Evolutionary conservation across 2,888 invertebrate genomes (phyloP).

Genomic region (Nephrotoma guestfalica): DNA sequence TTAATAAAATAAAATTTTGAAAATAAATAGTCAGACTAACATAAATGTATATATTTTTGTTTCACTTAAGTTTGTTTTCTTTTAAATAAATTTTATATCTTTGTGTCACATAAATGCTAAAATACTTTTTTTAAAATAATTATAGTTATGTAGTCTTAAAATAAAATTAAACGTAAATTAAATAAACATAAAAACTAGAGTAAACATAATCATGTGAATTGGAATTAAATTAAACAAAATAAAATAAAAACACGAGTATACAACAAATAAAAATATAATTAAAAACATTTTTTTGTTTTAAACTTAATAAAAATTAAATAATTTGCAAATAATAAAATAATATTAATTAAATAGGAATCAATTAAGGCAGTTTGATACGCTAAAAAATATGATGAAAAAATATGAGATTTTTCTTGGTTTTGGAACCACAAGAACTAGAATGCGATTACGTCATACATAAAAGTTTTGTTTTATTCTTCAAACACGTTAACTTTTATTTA

Average conservation of each 20-base stretch:
- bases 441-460: neutral
- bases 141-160: neutral
- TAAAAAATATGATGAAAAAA: neutral
- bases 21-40: neutral
- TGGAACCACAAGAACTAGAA: neutral
- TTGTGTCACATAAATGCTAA: neutral
- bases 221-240: neutral
- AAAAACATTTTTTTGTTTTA: neutral
- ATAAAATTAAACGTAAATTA: neutral
- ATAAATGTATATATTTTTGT: neutral
- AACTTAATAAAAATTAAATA: neutral
- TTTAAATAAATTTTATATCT: neutral
- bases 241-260: neutral
- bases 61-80: neutral
- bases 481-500: neutral
- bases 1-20: neutral
- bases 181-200: neutral
- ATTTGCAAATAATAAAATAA: neutral
- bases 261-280: neutral
- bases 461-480: neutral
- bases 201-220: neutral
- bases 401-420: neutral
- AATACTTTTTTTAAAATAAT: neutral
- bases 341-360: neutral
- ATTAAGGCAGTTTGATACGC: neutral